Conservation (phyloP, 2,113 vertebrate species). For the Sinocyclocheilus rhinocerous region DNA sequence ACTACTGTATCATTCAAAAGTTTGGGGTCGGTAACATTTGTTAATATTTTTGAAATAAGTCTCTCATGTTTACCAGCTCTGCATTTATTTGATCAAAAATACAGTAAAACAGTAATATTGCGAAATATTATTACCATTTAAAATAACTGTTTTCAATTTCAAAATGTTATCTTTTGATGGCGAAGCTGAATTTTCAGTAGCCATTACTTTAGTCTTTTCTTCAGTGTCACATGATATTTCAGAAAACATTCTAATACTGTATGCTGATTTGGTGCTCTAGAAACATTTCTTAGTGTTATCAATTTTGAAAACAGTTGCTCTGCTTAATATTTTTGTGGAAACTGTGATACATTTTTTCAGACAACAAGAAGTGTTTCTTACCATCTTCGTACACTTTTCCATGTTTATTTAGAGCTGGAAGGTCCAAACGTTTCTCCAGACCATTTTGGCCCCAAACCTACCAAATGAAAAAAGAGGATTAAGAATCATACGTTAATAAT, state of each 20-base stretch:
- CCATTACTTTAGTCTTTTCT: background rate
- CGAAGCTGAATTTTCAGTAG: background rate
- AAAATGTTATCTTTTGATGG: background rate
- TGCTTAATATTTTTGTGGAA: background rate
- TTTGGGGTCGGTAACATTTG: no score
- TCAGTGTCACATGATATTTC: no score
- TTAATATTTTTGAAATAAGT: no score
- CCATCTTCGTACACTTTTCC: slow-evolving; percentile 76
- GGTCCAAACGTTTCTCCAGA: slow-evolving; percentile 70
- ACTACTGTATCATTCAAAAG: no score
- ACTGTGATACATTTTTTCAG: background rate
- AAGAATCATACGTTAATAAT: background rate
- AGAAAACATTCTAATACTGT: background rate
- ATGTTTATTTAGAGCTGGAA: slow-evolving; percentile 70
- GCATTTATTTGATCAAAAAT: background rate
- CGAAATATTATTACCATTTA: background rate
- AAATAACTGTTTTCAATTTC: background rate
- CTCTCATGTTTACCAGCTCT: background rate
- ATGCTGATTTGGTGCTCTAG: background rate
- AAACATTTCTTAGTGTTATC: background rate
- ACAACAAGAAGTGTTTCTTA: slow-evolving; percentile 49
- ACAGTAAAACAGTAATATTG: background rate
- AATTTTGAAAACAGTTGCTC: background rate
- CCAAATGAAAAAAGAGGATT: background rate
- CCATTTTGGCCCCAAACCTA: slow-evolving; percentile 75